Conservation (phyloP, 2,888 invertebrate species). For the Agrochola lychnidis region DNA sequence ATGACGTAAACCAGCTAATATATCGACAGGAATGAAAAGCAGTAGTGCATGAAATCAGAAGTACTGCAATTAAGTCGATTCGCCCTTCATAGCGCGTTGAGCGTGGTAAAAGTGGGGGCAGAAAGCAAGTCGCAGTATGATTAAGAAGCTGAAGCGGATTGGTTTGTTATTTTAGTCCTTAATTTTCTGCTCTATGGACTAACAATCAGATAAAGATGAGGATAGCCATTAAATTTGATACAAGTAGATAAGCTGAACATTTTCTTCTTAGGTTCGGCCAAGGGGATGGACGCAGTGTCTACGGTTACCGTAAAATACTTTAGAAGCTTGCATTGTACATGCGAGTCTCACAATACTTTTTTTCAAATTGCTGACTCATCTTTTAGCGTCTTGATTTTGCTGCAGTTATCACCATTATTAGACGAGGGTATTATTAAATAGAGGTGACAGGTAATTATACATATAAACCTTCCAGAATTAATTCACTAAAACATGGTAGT, state of each 20-base stretch:
- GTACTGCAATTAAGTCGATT: conserved; percentile 80
- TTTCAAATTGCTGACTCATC: neutral
- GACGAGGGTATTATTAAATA: too few species aligned
- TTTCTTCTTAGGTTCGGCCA: neutral
- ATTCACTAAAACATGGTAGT: too few species aligned
- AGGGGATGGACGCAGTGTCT: too few species aligned
- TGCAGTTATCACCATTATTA: neutral
- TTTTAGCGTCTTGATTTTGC: neutral
- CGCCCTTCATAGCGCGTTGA: conserved; percentile 74
- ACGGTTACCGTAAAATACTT: neutral
- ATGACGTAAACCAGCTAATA: conserved; percentile 52
- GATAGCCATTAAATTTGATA: neutral
- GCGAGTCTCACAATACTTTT: neutral
- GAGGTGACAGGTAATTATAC: neutral
- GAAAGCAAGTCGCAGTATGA: conserved; percentile 28
- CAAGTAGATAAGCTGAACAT: too few species aligned
- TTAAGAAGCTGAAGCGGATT: conserved; percentile 39
- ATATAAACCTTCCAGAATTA: too few species aligned
- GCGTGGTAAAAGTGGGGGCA: conserved; percentile 72
- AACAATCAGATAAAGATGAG: neutral
- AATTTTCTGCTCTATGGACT: neutral
- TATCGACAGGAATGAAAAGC: conserved; percentile 61
- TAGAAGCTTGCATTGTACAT: neutral
- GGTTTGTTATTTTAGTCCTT: neutral
- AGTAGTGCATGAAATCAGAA: conserved; percentile 74